phyloP scores from a whole-genome alignment of 2,113 vertebrate genomes.

The Probosciger aterrimus region DNA sequence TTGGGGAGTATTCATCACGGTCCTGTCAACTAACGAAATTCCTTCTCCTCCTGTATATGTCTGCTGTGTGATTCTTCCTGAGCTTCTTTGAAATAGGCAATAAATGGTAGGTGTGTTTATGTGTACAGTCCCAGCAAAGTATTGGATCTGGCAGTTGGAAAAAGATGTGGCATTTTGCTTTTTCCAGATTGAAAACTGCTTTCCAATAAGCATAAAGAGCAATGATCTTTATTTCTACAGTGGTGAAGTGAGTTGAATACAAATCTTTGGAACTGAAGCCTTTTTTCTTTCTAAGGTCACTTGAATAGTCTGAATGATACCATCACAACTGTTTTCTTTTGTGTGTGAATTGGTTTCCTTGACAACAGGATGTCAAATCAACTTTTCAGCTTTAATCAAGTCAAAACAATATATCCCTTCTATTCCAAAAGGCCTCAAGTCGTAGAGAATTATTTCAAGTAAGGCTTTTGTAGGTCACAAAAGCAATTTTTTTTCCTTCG shows the following conservation, averaged over 20 bases:
- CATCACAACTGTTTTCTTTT: constrained; percentile 68
- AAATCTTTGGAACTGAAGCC: constrained; percentile 55
- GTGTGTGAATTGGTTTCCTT: constrained; percentile 73
- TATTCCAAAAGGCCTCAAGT: constrained; percentile 70
- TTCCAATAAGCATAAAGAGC: constrained; percentile 65
- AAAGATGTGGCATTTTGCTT: constrained; percentile 48
- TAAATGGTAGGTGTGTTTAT: constrained; percentile 15
- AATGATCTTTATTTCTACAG: constrained; percentile 57
- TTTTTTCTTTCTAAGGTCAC: constrained; percentile 69
- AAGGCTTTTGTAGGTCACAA: constrained; percentile 62
- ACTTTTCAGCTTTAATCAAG: constrained; percentile 74
- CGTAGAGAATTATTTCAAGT: constrained; percentile 67
- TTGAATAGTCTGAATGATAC: constrained; percentile 70
- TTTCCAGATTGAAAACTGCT: constrained; percentile 51
- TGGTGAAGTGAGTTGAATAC: constrained; percentile 51
- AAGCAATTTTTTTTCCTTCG: not conserved
- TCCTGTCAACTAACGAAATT: not conserved
- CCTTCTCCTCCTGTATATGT: not conserved
- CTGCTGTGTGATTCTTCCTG: not conserved
- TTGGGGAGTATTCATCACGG: not conserved
- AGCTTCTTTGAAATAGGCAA: not conserved
- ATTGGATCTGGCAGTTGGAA: constrained; percentile 39
- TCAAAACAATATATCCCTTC: constrained; percentile 73
- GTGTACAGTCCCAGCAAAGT: not conserved
- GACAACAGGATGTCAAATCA: constrained; percentile 74